A percentile compares a stretch with the other conserved stretches of the same genome.
Evolutionary conservation across 1,140 invertebrate genomes (phyloP).

Genomic region (Drosophila repletoides): DNA sequence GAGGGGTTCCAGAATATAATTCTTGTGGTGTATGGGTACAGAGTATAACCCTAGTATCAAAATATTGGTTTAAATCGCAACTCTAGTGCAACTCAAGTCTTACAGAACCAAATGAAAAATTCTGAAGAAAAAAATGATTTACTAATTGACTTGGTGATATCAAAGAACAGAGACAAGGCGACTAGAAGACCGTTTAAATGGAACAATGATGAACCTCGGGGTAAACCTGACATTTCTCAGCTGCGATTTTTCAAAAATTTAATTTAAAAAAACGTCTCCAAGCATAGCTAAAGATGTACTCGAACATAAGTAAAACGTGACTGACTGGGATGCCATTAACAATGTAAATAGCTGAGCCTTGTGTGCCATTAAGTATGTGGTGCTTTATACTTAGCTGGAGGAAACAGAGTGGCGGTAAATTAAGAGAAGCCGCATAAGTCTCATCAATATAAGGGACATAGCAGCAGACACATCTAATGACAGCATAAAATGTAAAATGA

Average conservation of each 20-base stretch:
- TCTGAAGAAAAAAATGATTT: conserved; percentile 10
- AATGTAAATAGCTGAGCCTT: conserved; percentile 21
- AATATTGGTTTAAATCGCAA: too few species aligned
- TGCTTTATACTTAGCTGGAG: not conserved
- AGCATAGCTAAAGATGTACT: too few species aligned
- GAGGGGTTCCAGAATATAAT: too few species aligned
- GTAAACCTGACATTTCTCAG: conserved; percentile 10
- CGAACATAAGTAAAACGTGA: conserved; percentile 12
- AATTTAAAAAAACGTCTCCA: too few species aligned
- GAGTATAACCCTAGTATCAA: too few species aligned
- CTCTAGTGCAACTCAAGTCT: too few species aligned
- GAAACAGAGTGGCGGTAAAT: not conserved
- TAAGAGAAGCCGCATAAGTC: conserved; percentile 16
- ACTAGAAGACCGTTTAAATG: conserved; percentile 8
- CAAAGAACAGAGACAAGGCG: not conserved
- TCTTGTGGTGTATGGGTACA: too few species aligned
- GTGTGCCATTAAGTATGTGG: conserved; percentile 16
- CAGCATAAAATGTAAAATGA: conserved; percentile 42
- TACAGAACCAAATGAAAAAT: conserved; percentile 2
- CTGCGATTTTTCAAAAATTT: conserved; percentile 10
- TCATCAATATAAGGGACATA: conserved; percentile 37
- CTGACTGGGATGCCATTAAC: conserved; percentile 2
- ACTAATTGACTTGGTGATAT: conserved; percentile 32
- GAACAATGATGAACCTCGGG: not conserved
- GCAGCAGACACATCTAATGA: conserved; percentile 39